phyloP scores from a whole-genome alignment of 2,888 invertebrate species.

The Drosophila monieri region DNA sequence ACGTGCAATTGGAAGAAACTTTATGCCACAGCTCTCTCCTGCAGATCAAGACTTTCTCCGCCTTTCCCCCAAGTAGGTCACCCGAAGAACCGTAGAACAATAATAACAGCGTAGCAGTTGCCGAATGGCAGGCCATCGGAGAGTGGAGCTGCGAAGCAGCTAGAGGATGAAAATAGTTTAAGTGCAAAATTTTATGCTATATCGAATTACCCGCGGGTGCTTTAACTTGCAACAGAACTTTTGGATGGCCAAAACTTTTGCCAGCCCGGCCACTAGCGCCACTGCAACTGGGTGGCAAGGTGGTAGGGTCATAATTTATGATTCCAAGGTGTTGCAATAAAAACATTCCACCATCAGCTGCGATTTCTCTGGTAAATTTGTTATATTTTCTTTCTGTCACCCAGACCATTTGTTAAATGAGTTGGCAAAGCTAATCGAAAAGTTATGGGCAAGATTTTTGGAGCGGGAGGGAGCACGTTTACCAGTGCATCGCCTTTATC shows the following conservation, averaged over 20 bases:
- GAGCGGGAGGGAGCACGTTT: conserved; percentile 2
- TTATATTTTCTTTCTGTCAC: conserved; percentile 75
- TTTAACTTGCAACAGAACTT: conserved; percentile 72
- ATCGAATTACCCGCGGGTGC: conserved; percentile 83
- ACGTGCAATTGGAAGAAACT: conserved; percentile 59
- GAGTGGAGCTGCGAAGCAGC: conserved; percentile 9
- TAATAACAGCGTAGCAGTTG: conserved; percentile 54
- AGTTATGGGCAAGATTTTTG: conserved; percentile 53
- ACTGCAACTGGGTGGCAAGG: conserved; percentile 37
- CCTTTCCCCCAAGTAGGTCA: conserved; percentile 51
- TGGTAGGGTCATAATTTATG: conserved; percentile 65
- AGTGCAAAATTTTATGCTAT: conserved; percentile 83
- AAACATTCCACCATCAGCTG: conserved; percentile 56
- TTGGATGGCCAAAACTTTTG: conserved; percentile 57
- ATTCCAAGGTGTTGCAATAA: conserved; percentile 76
- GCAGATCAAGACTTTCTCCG: conserved; percentile 54
- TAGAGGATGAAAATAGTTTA: conserved; percentile 72
- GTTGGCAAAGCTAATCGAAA: conserved; percentile 77
- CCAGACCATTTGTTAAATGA: conserved; percentile 76
- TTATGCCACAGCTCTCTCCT: conserved; percentile 42
- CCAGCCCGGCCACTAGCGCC: conserved; percentile 9
- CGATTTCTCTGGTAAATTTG: conserved; percentile 58
- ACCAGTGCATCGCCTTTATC: conserved; percentile 54
- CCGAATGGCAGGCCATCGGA: conserved; percentile 3
- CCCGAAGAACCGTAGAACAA: conserved; percentile 39